A percentile compares a stretch with the other conserved stretches of the same genome.
phyloP scores from a whole-genome alignment of 1,140 invertebrate species.

The Mizuhopecten yessoensis region DNA sequence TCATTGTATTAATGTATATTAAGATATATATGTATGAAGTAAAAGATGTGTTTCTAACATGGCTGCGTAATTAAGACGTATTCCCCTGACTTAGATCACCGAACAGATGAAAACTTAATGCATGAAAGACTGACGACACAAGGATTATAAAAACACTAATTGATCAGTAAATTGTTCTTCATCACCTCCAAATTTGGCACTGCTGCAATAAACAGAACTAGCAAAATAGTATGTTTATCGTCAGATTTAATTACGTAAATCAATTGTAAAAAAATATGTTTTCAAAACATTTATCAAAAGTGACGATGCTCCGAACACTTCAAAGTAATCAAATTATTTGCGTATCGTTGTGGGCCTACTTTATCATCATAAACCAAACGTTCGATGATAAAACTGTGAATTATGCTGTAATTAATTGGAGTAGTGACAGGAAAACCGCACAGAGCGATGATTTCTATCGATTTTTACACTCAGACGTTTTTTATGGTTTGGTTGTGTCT shows the following conservation, averaged over 20 bases:
- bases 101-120: too few species aligned
- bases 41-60: too few species aligned
- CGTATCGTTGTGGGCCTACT: not conserved
- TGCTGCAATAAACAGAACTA: too few species aligned
- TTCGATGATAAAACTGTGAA: slow-evolving; percentile 33
- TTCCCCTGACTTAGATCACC: too few species aligned
- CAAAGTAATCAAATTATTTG: not conserved
- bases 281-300: not conserved
- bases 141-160: too few species aligned
- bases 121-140: too few species aligned
- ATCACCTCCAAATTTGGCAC: too few species aligned
- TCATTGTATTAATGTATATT: too few species aligned
- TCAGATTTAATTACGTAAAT: not conserved
- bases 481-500: not conserved
- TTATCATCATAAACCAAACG: not conserved
- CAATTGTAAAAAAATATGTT: not conserved
- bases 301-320: not conserved
- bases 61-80: too few species aligned
- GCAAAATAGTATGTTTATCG: too few species aligned
- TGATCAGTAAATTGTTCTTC: too few species aligned
- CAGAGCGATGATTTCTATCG: slow-evolving; percentile 26
- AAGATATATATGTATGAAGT: too few species aligned
- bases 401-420: not conserved
- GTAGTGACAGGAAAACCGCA: not conserved
- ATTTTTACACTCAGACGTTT: not conserved